Conservation (phyloP, 2,113 vertebrate species). For the Miniopterus natalensis region DNA sequence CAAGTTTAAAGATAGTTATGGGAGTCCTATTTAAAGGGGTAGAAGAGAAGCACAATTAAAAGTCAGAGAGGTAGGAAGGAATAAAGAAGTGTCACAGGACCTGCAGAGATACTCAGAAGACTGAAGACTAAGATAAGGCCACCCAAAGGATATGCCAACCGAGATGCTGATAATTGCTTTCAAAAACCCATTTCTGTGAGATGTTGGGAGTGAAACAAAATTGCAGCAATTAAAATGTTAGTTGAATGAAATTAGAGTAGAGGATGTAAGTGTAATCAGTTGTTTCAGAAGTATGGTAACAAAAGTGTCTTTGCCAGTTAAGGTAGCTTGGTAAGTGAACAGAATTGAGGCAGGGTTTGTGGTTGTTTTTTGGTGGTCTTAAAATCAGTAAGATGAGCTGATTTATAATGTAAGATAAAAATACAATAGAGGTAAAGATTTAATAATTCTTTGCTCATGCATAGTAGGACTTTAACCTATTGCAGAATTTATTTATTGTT, state of each 20-base stretch:
- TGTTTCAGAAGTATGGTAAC: not conserved
- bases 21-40: not conserved
- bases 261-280: not conserved
- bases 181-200: not conserved
- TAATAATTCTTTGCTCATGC: not conserved
- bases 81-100: not conserved
- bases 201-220: not conserved
- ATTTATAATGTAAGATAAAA: slow-evolving; percentile 9
- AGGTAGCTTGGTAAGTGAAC: not conserved
- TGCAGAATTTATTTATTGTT: not conserved
- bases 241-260: not conserved
- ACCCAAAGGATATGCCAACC: not conserved
- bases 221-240: not conserved
- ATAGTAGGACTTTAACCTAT: not conserved
- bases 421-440: not conserved
- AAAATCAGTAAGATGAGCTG: not conserved
- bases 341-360: not conserved
- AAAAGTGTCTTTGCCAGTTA: not conserved
- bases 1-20: not conserved
- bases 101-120: not conserved
- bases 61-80: not conserved
- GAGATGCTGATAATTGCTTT: not conserved
- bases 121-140: not conserved
- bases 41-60: not conserved
- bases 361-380: not conserved